phyloP scores from a whole-genome alignment of 2,113 vertebrate species.

The Urocynchramus pylzowi region DNA sequence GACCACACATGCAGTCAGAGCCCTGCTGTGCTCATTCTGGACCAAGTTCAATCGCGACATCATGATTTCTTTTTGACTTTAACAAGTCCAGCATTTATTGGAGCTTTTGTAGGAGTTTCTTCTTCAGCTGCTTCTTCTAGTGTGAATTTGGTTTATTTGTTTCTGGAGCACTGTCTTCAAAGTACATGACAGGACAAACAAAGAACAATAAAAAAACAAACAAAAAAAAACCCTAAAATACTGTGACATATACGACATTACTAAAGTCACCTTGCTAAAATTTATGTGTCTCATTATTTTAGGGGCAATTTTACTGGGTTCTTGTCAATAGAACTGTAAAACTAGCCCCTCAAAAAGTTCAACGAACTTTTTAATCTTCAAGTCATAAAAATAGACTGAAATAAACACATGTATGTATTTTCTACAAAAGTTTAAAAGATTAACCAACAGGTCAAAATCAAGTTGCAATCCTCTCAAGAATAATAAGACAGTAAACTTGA shows the following conservation, averaged over 20 bases:
- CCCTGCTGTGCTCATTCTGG: neutral
- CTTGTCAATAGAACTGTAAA: neutral
- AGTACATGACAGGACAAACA: neutral
- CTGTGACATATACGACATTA: neutral
- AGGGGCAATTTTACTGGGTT: neutral
- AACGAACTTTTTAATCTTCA: neutral
- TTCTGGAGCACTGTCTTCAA: neutral
- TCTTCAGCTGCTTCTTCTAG: neutral
- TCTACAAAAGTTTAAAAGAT: conserved; percentile 45
- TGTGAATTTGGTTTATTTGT: neutral
- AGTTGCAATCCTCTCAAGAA: conserved; percentile 72
- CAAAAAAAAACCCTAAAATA: fast-evolving
- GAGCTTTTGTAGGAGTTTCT: neutral
- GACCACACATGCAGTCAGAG: neutral
- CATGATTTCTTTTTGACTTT: neutral
- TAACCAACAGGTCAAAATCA: conserved; percentile 64
- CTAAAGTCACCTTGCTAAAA: neutral
- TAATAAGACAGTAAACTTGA: conserved; percentile 73
- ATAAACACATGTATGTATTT: neutral
- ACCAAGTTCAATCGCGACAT: neutral
- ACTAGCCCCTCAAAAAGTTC: neutral
- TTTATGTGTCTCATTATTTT: neutral
- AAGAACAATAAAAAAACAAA: neutral
- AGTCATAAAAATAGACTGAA: neutral
- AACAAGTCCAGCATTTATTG: neutral